A percentile compares a stretch with the other conserved stretches of the same genome.
Conservation (phyloP, 1,140 invertebrate genomes). For the Saccostrea glomerata region DNA sequence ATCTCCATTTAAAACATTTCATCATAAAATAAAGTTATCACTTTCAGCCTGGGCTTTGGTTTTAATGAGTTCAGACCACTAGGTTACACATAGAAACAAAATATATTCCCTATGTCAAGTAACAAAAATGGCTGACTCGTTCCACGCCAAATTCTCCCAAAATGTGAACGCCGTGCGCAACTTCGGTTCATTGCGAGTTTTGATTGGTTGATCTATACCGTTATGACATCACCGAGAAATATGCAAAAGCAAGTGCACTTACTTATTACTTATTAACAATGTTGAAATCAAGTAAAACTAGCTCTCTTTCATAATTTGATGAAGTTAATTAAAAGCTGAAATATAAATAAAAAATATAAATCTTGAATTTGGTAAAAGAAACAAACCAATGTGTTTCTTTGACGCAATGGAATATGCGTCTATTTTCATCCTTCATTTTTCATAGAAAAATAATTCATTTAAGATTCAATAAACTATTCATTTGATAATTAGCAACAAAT, state of each 20-base stretch:
- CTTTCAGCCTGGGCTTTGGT: conserved; percentile 38
- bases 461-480: no score
- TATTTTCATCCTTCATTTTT: no score
- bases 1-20: conserved; percentile 44
- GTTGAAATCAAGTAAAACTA: no score
- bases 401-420: no score
- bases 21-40: conserved; percentile 43
- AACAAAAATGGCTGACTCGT: conserved; percentile 76
- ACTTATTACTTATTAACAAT: background rate
- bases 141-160: conserved; percentile 64
- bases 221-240: conserved; percentile 71
- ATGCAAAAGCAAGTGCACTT: background rate
- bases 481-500: no score
- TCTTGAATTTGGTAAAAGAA: no score
- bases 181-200: conserved; percentile 62
- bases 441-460: no score
- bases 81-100: conserved; percentile 56
- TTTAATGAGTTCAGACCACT: conserved; percentile 36
- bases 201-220: conserved; percentile 70
- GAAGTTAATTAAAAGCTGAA: no score
- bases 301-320: no score
- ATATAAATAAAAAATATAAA: no score
- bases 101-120: conserved; percentile 64
- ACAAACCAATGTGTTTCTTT: no score
- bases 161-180: conserved; percentile 72